Evolutionary conservation across 2,888 invertebrate genomes (phyloP).

Genomic region (Prosopocoilus inquinatus): DNA sequence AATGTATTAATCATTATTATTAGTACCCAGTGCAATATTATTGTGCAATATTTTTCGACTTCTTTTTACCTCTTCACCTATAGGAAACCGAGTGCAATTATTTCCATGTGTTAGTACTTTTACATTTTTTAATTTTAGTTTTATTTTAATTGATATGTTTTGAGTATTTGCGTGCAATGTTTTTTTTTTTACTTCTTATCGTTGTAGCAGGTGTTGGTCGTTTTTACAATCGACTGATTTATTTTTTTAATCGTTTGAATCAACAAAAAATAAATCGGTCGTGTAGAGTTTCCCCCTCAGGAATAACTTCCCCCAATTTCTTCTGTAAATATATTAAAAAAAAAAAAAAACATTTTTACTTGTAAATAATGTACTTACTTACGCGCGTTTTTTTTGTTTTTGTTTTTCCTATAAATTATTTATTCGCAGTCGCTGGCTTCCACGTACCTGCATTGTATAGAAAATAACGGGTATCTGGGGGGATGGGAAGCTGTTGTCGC

Average conservation of each 20-base stretch:
- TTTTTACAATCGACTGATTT: too few species aligned
- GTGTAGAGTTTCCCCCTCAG: too few species aligned
- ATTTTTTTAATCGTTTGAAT: too few species aligned
- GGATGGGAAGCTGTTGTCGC: slow-evolving; percentile 8
- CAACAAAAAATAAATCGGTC: too few species aligned
- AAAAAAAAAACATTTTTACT: slow-evolving; percentile 6
- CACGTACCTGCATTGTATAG: slow-evolving; percentile 43
- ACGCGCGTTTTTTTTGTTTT: slow-evolving; percentile 6
- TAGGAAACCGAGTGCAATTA: too few species aligned
- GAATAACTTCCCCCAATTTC: slow-evolving; percentile 1
- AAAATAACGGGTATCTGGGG: slow-evolving; percentile 33
- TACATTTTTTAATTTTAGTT: too few species aligned
- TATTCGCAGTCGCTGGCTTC: slow-evolving; percentile 32
- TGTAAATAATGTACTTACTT: too few species aligned
- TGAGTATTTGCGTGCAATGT: slow-evolving; percentile 23
- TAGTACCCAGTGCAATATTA: slow-evolving; percentile 17
- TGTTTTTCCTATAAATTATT: slow-evolving; percentile 4
- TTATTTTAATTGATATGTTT: neutral
- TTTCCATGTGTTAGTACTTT: too few species aligned
- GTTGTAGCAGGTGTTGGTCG: slow-evolving; percentile 7
- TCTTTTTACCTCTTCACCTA: neutral
- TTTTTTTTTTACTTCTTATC: slow-evolving; percentile 20
- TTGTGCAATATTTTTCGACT: slow-evolving; percentile 16
- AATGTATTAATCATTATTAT: slow-evolving; percentile 14
- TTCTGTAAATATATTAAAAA: slow-evolving; percentile 10